Conservation (phyloP, 2,888 invertebrate species). For the Smittia aterrima region DNA sequence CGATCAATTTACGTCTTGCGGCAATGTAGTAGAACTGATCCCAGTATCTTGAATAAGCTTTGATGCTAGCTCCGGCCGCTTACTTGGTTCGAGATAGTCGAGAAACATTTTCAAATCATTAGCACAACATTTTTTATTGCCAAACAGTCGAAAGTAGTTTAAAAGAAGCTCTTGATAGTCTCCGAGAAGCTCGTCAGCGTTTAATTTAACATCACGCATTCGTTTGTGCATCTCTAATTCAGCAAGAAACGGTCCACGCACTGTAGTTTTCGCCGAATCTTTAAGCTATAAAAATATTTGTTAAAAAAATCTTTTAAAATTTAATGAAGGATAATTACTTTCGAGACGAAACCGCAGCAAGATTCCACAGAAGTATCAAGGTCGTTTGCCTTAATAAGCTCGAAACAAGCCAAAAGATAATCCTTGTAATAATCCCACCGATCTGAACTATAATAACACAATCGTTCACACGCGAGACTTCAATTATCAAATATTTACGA, state of each 20-base stretch:
- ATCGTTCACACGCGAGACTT: no score
- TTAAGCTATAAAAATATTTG: slow-evolving; percentile 57
- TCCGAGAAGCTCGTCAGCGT: slow-evolving; percentile 60
- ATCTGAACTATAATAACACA: slow-evolving; percentile 57
- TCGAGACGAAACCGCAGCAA: slow-evolving; percentile 51
- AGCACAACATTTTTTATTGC: slow-evolving; percentile 82
- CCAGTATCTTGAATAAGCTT: slow-evolving; percentile 64
- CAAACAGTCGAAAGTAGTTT: slow-evolving; percentile 76
- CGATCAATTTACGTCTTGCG: slow-evolving; percentile 58
- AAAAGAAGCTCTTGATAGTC: slow-evolving; percentile 68
- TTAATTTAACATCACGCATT: slow-evolving; percentile 57
- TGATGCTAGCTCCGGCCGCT: slow-evolving; percentile 61
- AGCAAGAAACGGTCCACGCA: slow-evolving; percentile 82
- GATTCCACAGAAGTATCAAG: slow-evolving; percentile 45
- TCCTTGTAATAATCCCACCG: slow-evolving; percentile 72
- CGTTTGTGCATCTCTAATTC: slow-evolving; percentile 71
- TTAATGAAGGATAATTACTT: slow-evolving; percentile 44
- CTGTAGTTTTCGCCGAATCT: slow-evolving; percentile 55
- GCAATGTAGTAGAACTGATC: slow-evolving; percentile 63
- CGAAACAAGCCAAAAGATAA: slow-evolving; percentile 69
- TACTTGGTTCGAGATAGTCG: slow-evolving; percentile 58
- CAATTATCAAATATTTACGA: slow-evolving; percentile 42
- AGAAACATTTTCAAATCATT: slow-evolving; percentile 78
- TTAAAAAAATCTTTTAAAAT: neutral
- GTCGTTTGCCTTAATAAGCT: slow-evolving; percentile 55